These are phyloP conservation scores for Agrotis puta DNA, from an alignment of 2,888 invertebrate species.

Conservation along the genomic window DNA sequence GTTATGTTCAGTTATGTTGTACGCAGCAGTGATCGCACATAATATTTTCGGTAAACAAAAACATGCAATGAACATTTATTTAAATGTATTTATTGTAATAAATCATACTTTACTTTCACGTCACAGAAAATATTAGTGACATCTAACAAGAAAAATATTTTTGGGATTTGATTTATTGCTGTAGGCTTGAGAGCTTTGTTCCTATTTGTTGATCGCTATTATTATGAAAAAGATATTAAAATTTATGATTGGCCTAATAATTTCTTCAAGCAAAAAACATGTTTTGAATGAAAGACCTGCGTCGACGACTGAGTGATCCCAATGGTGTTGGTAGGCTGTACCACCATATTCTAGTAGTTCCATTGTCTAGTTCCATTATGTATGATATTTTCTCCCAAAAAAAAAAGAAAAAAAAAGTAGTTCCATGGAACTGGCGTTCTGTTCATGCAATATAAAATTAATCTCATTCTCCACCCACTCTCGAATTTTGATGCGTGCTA, in stretches of 20 bases:
- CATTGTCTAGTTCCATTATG: too few relatives aligned
- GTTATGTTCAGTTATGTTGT: not conserved
- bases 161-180: constrained; percentile 7
- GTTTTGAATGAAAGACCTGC: not conserved
- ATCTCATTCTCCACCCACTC: too few relatives aligned
- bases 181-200: constrained; percentile 6
- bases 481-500: too few relatives aligned
- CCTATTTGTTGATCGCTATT: not conserved
- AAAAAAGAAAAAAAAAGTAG: too few relatives aligned
- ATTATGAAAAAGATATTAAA: not conserved
- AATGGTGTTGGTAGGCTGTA: too few relatives aligned
- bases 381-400: too few relatives aligned
- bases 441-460: too few relatives aligned
- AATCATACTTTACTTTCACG: constrained; percentile 37
- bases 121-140: constrained; percentile 5
- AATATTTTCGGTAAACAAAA: not conserved
- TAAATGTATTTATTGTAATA: constrained; percentile 8
- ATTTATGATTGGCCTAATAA: not conserved
- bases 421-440: too few relatives aligned
- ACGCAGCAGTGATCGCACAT: constrained; percentile 1
- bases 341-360: too few relatives aligned
- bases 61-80: not conserved
- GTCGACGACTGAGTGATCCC: too few relatives aligned
- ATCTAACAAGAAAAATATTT: constrained; percentile 12
- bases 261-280: not conserved